A percentile compares a stretch with the other conserved stretches of the same genome.
These are phyloP conservation scores for Phasia obesa DNA, from an alignment of 2,888 invertebrate species.

Conservation along the genomic window DNA sequence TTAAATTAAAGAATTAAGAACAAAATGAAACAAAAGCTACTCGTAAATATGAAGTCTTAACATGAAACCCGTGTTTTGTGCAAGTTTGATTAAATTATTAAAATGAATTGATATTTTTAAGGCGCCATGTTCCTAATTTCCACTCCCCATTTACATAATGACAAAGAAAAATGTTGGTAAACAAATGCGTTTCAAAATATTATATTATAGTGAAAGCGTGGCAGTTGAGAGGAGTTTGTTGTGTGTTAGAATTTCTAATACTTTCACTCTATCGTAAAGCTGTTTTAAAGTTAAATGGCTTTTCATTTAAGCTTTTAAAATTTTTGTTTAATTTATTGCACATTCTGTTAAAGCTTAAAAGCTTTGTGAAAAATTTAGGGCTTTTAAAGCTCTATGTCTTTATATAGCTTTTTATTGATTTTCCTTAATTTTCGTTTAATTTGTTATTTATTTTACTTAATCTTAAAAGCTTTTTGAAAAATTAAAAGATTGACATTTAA, in stretches of 20 bases:
- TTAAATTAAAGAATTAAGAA: constrained; percentile 16
- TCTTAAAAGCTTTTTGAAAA: too few relatives aligned
- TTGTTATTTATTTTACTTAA: too few relatives aligned
- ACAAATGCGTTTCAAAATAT: not conserved
- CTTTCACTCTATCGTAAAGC: not conserved
- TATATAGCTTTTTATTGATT: too few relatives aligned
- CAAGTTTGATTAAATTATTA: constrained; percentile 58
- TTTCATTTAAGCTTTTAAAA: not conserved
- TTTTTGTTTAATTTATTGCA: too few relatives aligned
- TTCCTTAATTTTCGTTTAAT: too few relatives aligned
- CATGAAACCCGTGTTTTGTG: constrained; percentile 42
- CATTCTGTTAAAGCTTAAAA: too few relatives aligned
- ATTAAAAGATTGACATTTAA: too few relatives aligned
- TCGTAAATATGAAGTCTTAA: constrained; percentile 2
- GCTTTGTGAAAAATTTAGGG: too few relatives aligned
- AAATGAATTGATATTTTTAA: constrained; percentile 36
- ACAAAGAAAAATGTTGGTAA: constrained; percentile 10
- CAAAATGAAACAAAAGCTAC: not conserved
- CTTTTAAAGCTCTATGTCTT: too few relatives aligned
- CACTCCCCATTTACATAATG: not conserved
- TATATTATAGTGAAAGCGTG: not conserved
- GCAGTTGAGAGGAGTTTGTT: not conserved
- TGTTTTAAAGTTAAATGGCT: not conserved
- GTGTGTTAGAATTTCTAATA: not conserved
- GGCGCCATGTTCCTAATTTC: constrained; percentile 34